These are phyloP conservation scores for Glandiceps talaboti DNA, from an alignment of 53 echinoderm and acorn worm genomes.

Conservation along the genomic window DNA sequence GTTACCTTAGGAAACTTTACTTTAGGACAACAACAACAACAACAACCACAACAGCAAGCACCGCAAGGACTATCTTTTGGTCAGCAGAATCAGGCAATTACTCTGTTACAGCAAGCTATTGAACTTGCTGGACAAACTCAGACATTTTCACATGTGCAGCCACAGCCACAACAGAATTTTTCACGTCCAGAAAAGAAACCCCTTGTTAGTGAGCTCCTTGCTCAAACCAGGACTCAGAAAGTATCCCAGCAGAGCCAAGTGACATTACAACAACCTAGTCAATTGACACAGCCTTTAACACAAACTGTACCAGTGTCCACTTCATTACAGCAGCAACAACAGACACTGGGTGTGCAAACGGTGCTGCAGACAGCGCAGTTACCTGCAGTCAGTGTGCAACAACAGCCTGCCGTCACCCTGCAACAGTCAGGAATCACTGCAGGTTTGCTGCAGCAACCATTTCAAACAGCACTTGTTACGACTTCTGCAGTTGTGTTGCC, in stretches of 20 bases:
- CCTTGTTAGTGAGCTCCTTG: not conserved
- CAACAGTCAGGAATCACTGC: constrained; percentile 72
- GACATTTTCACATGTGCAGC: constrained; percentile 7
- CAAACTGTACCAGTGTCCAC: constrained; percentile 7
- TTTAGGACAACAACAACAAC: constrained; percentile 6
- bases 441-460: constrained; percentile 29
- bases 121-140: constrained; percentile 3
- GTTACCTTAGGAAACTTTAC: not conserved
- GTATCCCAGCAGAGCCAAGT: not conserved
- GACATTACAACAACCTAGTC: not conserved
- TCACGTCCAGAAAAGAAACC: constrained; percentile 1
- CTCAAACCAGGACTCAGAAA: constrained; percentile 4
- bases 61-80: constrained; percentile 16
- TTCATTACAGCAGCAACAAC: constrained; percentile 13
- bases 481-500: constrained; percentile 3
- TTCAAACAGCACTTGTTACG: constrained; percentile 3
- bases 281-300: not conserved
- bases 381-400: constrained; percentile 16
- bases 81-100: constrained; percentile 11
- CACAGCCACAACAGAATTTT: constrained; percentile 9
- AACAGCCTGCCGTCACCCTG: constrained; percentile 58
- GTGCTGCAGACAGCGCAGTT: not conserved
- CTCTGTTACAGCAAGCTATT: not conserved
- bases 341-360: constrained; percentile 4
- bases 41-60: constrained; percentile 23